Percentiles rank a stretch among this genome's conserved stretches.
Evolutionary conservation across 2,888 invertebrate genomes (phyloP).

Genomic region (Piscicola geometra): DNA sequence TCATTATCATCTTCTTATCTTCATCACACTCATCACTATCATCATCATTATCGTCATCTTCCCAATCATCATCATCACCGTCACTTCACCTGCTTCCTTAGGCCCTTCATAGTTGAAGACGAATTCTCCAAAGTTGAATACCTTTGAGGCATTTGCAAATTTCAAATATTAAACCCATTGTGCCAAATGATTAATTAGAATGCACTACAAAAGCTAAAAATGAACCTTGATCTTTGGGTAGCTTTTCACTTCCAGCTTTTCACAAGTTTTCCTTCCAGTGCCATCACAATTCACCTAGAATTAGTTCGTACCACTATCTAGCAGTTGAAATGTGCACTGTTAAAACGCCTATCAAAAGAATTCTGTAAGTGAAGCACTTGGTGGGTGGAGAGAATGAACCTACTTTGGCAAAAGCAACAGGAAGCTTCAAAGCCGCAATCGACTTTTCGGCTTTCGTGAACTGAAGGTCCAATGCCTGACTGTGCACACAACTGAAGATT

Average conservation of each 20-base stretch:
- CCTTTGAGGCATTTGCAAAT: neutral
- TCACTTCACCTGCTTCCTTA: conserved; percentile 11
- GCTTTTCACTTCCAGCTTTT: conserved; percentile 10
- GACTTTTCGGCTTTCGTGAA: conserved; percentile 6
- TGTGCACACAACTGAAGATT: conserved; percentile 17
- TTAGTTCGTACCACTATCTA: too few species aligned
- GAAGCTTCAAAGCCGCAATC: neutral
- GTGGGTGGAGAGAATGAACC: too few species aligned
- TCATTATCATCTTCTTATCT: neutral
- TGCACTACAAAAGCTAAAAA: too few species aligned
- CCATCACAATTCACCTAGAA: conserved; percentile 30
- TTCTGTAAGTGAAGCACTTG: too few species aligned
- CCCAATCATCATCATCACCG: neutral
- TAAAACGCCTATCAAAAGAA: too few species aligned
- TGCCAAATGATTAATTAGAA: too few species aligned
- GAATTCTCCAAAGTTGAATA: conserved; percentile 31
- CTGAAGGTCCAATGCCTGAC: conserved; percentile 19
- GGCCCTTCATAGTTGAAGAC: conserved; percentile 33
- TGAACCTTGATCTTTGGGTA: conserved; percentile 22
- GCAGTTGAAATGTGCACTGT: too few species aligned
- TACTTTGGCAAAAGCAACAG: conserved; percentile 27
- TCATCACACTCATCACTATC: neutral
- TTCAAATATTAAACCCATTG: too few species aligned
- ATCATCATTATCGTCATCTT: neutral
- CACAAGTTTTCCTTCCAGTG: conserved; percentile 17